These are phyloP conservation scores for Pseudorhiza aurosa DNA, from an alignment of 30 jellyfish, hydroid and myxozoan genomes.

Conservation along the genomic window DNA sequence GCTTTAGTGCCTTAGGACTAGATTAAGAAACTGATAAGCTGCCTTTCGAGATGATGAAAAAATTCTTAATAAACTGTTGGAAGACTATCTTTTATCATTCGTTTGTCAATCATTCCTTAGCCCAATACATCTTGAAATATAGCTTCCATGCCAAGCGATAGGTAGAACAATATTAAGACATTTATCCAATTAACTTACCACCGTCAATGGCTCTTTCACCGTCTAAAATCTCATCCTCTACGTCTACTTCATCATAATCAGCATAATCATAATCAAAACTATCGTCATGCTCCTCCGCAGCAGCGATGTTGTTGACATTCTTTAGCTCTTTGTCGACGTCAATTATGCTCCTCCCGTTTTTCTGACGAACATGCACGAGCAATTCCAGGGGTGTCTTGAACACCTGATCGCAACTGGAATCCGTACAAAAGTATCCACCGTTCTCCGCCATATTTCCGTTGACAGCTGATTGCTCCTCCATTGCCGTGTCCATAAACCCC, in stretches of 20 bases:
- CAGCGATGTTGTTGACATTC: constrained; percentile 17
- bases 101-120: no score
- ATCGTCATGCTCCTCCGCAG: constrained; percentile 44
- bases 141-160: no score
- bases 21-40: no score
- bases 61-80: no score
- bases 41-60: no score
- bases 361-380: constrained; percentile 54
- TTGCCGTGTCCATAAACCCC: neutral
- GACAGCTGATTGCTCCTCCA: neutral
- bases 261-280: constrained; percentile 37
- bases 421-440: constrained; percentile 24
- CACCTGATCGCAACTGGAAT: constrained; percentile 32
- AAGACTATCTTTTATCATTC: no score
- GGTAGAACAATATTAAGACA: neutral
- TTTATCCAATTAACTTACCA: neutral
- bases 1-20: no score
- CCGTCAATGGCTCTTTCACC: constrained; percentile 14
- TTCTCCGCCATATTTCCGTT: neutral
- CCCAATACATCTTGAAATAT: no score
- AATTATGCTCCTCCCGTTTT: constrained; percentile 42
- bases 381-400: constrained; percentile 49
- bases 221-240: neutral
- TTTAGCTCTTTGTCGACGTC: constrained; percentile 36
- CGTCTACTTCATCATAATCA: constrained; percentile 53